Base-by-base conservation (phyloP, 1,140 invertebrate genomes). In the Hyposmocoma kahamanoa region DNA sequence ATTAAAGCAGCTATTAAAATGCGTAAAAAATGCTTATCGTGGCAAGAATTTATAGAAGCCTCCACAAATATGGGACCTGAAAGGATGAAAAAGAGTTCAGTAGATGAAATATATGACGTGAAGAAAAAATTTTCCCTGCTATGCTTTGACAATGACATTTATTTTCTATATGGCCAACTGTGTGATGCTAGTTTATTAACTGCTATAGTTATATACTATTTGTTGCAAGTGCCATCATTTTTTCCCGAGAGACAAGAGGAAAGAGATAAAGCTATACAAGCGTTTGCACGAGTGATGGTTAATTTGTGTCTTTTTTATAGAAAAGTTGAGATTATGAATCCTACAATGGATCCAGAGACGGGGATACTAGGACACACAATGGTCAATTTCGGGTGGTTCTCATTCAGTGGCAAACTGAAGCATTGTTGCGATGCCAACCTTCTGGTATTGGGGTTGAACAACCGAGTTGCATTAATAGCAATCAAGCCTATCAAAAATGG, bases 1-100 rank as follows among this genome's bases (percentile, higher is more conserved):
- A 11, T 51, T 10, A 51, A 42, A 44, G 39, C 48, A 32, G 34
- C 26, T 22, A 17, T 56, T 11, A 56, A 51, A 20, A 56, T 56
- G n/a, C 32, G 36, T 13, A 11, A 28, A 30, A 22, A 42, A 0
- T 43, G 13, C 15, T 13, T n/a, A 9, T 10, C 41, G n/a, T 56
- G 54, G 54, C 20, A 56, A 0, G 45, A 51, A 15, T 22, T 56
- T 4, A 47, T 56, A 11, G 11, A 26, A 20, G 44, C 21, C 4
- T 47, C 49, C 0, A 39, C 43, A 22, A 10, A 28, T 9, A 24
- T 44, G 10, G 49, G 49, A 9, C 11, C 26, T 15, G 32, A 41
- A 10, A 36, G 42, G 22, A 39, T 45, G 22, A 44, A 42, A 10
- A 30, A 20, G 9, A 45, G 32, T 20, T 46, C 39, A 11, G 30